Conservation (phyloP, 2,888 invertebrate genomes). For the Macrophya alboannulata region DNA sequence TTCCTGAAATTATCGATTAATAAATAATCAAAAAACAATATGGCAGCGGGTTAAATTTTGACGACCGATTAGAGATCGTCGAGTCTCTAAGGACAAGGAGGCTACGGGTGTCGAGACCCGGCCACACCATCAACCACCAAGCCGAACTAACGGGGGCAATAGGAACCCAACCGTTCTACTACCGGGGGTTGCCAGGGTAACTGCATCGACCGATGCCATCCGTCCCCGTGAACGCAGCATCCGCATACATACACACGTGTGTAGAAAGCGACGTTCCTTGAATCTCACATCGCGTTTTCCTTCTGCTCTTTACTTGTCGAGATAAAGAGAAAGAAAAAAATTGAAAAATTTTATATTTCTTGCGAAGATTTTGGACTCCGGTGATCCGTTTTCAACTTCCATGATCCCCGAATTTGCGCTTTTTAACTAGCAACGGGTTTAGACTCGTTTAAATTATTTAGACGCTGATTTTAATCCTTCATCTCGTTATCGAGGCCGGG, state of each 20-base stretch:
- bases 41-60: not conserved
- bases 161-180: slow-evolving; percentile 42
- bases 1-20: not conserved
- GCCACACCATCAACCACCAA: slow-evolving; percentile 37
- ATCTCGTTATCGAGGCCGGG: too few relatives aligned
- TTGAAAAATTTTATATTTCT: not conserved
- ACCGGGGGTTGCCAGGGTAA: slow-evolving; percentile 58
- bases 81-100: slow-evolving; percentile 39
- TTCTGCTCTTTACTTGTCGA: not conserved
- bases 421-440: not conserved
- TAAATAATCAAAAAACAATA: not conserved
- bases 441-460: not conserved
- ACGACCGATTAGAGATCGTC: slow-evolving; percentile 38
- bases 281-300: not conserved
- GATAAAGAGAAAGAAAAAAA: not conserved
- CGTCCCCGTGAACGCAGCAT: slow-evolving; percentile 55
- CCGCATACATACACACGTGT: not conserved
- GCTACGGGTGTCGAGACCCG: slow-evolving; percentile 48
- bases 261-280: not conserved
- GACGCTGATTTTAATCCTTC: too few relatives aligned
- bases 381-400: too few relatives aligned
- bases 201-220: slow-evolving; percentile 59
- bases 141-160: slow-evolving; percentile 51
- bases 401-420: too few relatives aligned
- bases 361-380: not conserved